These are phyloP conservation scores for Otus sunia DNA, from an alignment of 2,113 vertebrate species.

Conservation along the genomic window DNA sequence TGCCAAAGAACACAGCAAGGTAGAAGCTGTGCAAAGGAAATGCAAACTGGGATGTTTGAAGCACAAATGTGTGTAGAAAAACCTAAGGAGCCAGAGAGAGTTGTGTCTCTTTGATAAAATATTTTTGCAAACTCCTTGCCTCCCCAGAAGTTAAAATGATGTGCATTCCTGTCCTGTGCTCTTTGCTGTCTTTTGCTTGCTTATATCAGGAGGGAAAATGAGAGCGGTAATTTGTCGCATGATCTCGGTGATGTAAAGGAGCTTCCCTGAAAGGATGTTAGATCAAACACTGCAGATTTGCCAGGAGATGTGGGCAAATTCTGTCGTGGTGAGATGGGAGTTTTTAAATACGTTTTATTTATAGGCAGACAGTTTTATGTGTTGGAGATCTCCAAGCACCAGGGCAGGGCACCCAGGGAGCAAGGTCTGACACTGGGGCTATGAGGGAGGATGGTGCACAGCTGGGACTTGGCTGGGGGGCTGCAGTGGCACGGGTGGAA, in stretches of 20 bases:
- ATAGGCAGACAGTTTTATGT: background rate
- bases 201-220: background rate
- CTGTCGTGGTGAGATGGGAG: background rate
- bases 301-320: background rate
- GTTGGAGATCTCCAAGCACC: background rate
- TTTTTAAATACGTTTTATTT: background rate
- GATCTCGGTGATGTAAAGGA: background rate
- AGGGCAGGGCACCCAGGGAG: background rate
- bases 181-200: background rate
- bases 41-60: background rate
- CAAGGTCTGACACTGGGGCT: accelerated
- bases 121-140: background rate
- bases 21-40: background rate
- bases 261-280: background rate
- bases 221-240: background rate
- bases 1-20: background rate
- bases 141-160: background rate
- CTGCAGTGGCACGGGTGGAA: accelerated
- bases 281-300: background rate
- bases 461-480: background rate
- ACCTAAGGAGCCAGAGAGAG: background rate
- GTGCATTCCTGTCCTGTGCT: background rate
- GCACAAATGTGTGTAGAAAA: background rate
- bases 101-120: background rate
- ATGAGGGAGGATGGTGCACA: accelerated